Base-by-base conservation (phyloP, 2,113 vertebrate genomes). In the Lepisosteus osseus region DNA sequence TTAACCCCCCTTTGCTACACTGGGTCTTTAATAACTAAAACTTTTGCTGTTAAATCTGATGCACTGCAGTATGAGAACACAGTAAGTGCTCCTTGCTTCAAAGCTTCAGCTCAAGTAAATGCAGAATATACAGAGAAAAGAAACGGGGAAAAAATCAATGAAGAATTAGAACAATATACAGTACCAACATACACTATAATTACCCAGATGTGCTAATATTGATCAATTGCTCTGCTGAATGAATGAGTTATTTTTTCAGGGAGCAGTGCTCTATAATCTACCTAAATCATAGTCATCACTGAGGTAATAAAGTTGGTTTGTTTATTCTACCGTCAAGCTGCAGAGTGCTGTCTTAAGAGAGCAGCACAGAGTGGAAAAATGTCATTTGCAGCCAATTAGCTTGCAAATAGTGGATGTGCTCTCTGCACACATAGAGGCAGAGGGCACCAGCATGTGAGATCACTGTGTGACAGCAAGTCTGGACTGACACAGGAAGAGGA, bases 151-250 rank as follows among this genome's bases (percentile, higher is more conserved):
- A 42, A 40, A 54, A n/a, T 45, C 70, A 47, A 5, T 2, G n/a
- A 71, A 40, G n/a, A n/a, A 47, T 15, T 15, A 13, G 59, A 62
- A 41, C 57, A 15, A 15, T 43, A 54, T 43, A 7, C 13, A 51
- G 59, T 74, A 80, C 72, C 68, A 72, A 72, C 75, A 85, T 80
- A 86, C 82, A 82, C 80, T 70, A 67, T 86, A 80, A 88, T 89
- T 89, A 90, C 78, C 83, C 70, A 87, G 85, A 86, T 86, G 83
- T 85, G 86, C 70, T 78, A 69, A 81, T 90, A 91, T 90, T 84
- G 88, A 92, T 90, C 86, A 82, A 61, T 72, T 76, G 81, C 69
- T 77, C 78, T 78, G 44, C 13, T 65, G 47, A 66, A 77, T 82
- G 85, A 45, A 61, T 17, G 63, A 68, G 73, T 56, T 14, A 72